Evolutionary conservation across 2,113 vertebrate species (phyloP).

Genomic region (Solea solea): DNA sequence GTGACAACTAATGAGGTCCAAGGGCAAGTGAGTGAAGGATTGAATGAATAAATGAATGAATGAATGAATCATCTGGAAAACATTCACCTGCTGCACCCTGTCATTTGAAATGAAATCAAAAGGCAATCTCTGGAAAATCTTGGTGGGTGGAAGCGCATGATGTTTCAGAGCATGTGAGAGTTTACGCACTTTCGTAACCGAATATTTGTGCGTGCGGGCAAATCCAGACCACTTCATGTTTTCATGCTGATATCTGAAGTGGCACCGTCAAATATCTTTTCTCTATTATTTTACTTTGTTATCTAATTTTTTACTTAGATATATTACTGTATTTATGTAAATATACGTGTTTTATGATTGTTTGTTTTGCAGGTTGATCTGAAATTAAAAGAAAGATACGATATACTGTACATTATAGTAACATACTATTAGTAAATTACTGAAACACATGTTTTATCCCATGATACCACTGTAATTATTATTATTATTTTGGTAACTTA

Average conservation of each 20-base stretch:
- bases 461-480: too few species aligned
- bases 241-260: too few species aligned
- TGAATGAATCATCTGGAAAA: slow-evolving; percentile 35
- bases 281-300: too few species aligned
- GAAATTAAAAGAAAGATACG: too few species aligned
- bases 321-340: too few species aligned
- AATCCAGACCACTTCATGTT: neutral
- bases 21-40: neutral
- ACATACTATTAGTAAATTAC: too few species aligned
- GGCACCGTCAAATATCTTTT: neutral
- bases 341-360: too few species aligned
- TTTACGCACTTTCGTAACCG: neutral
- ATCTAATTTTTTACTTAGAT: too few species aligned
- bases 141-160: neutral
- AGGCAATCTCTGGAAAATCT: neutral
- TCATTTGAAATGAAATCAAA: neutral
- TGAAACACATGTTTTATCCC: too few species aligned
- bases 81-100: slow-evolving; percentile 2
- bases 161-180: neutral
- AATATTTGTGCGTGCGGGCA: neutral
- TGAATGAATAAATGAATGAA: neutral
- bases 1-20: neutral
- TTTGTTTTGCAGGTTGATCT: too few species aligned
- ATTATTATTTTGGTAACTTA: too few species aligned
- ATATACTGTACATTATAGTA: too few species aligned